Base-by-base conservation (phyloP, 2,888 invertebrate species). In the Ptychoptera albimana region DNA sequence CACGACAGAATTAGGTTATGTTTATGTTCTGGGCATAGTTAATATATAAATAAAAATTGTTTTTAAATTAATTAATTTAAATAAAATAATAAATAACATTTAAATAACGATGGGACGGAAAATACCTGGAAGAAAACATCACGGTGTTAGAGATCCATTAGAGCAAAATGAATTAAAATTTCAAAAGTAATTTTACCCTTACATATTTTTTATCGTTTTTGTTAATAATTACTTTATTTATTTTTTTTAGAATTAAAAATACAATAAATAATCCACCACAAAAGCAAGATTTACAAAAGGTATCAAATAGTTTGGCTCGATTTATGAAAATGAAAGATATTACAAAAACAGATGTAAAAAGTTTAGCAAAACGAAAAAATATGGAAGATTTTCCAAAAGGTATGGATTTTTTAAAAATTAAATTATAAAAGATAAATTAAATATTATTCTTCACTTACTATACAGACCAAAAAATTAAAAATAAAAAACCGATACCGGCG, bases 111-210 rank as follows among this genome's bases (percentile, higher is more conserved):
- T 80, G 79, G 77, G 77, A 39, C 67, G 85, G 40, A 86, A 85
- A 73, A 86, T 86, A 57, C 85, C 85, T 23, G 80, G 79, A 23
- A 77, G 81, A 52, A 86, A 84, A 60, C 86, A 86, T 56, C 73
- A 74, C 49, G 83, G 82, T 15, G 71, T 84, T 2, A 80, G 81
- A 57, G 85, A 87, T 66, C 84, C 84, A 2, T 60, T 78, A 16
- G 74, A 77, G 54, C 86, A 87, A 60, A 72, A 72, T 50, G 76
- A 72, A 8, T 68, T 68, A 53, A 70, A 79, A 49, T 60, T 75
- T 41, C 68, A 72, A 53, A 74, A 72, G 86, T 85, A 69, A n/a
- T 55, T 58, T 39, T 13, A 37, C 16, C 6, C 10, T 11, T 37
- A 7, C 13, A 13, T 7, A 37, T 8, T 13, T 6, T n/a, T 37